Conservation (phyloP, 2,113 vertebrate genomes). For the Felis chaus region DNA sequence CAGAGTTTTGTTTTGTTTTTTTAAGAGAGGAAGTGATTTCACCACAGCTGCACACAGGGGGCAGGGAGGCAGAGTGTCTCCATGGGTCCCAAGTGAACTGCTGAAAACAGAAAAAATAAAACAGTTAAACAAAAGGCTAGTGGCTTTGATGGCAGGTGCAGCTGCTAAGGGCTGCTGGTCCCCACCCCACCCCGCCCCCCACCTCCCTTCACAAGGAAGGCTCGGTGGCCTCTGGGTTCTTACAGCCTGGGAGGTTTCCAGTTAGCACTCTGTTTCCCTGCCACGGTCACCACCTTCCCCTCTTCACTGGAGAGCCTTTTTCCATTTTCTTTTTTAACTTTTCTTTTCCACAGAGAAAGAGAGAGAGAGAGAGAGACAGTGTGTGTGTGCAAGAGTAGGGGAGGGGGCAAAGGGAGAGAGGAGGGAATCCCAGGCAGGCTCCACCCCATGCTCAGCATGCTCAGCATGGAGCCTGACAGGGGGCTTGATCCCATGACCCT, state of each 20-base stretch:
- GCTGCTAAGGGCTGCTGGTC: not conserved
- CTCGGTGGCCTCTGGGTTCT: not conserved
- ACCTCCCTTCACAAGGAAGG: not conserved
- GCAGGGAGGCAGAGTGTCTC: not conserved
- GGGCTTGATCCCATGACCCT: too few relatives aligned
- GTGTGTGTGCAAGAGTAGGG: too few relatives aligned
- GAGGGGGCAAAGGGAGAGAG: too few relatives aligned
- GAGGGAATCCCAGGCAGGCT: too few relatives aligned
- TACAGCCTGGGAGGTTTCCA: not conserved
- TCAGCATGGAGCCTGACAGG: too few relatives aligned
- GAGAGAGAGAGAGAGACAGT: too few relatives aligned
- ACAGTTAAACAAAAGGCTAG: not conserved
- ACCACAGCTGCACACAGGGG: slow-evolving; percentile 48
- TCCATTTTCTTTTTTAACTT: not conserved
- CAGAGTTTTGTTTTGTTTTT: not conserved
- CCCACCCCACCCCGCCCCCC: too few relatives aligned
- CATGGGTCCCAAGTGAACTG: slow-evolving; percentile 40
- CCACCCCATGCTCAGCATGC: too few relatives aligned
- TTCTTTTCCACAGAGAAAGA: too few relatives aligned
- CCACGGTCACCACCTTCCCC: not conserved
- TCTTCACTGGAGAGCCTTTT: not conserved
- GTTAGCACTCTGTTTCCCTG: not conserved
- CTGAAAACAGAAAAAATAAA: slow-evolving; percentile 7
- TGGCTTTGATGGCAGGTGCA: not conserved
- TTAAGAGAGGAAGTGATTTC: slow-evolving; percentile 67